Conservation (phyloP, 2,797 vertebrate genomes). For the Sebastes nivosus region DNA sequence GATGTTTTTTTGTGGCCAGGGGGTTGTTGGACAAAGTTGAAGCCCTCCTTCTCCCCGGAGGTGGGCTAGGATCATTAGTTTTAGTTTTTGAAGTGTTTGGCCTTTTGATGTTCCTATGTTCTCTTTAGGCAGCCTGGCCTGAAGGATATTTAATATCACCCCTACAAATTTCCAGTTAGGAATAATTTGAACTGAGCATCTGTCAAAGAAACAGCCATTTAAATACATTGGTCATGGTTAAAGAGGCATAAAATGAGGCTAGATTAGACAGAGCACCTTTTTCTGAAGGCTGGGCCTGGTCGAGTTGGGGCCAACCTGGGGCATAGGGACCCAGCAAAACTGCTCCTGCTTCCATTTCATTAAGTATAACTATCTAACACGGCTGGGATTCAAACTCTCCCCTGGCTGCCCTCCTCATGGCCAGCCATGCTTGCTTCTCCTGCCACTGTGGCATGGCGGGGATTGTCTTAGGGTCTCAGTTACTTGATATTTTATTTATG, state of each 20-base stretch:
- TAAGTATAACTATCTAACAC: conserved; percentile 67
- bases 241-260: conserved; percentile 88
- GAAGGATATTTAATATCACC: conserved; percentile 88
- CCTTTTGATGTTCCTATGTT: conserved; percentile 87
- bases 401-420: conserved; percentile 39
- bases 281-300: conserved; percentile 67
- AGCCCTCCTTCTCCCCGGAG: conserved; percentile 74
- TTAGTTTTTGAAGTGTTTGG: conserved; percentile 87
- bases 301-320: conserved; percentile 64
- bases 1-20: conserved; percentile 73
- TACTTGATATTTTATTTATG: conserved; percentile 83
- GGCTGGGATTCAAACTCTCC: conserved; percentile 57
- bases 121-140: conserved; percentile 84
- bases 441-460: conserved; percentile 37
- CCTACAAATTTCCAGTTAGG: conserved; percentile 87
- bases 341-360: conserved; percentile 70
- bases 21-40: conserved; percentile 77
- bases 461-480: conserved; percentile 72
- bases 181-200: conserved; percentile 87
- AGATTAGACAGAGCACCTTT: conserved; percentile 86
- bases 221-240: conserved; percentile 88
- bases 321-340: conserved; percentile 53
- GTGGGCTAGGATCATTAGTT: conserved; percentile 85
- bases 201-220: conserved; percentile 87
- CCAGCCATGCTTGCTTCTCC: conserved; percentile 31